Base-by-base conservation (phyloP, 2,888 invertebrate genomes). In the Drosophila nigritarsus region DNA sequence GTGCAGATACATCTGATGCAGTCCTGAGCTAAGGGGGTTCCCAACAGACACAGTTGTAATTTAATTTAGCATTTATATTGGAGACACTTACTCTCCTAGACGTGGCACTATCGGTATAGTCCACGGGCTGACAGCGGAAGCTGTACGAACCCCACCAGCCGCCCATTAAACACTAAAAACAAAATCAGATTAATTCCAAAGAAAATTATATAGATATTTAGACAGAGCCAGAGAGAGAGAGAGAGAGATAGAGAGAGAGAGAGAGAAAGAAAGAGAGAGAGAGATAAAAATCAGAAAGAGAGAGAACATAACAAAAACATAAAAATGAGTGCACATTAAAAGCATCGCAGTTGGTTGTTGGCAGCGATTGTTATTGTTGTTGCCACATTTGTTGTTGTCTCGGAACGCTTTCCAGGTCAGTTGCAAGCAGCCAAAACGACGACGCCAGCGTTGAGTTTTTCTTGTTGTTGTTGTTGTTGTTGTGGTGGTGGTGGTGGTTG, bases 121-220 rank as follows among this genome's bases (percentile, higher is more conserved):
- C 98, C 93, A 98, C 97, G 73, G 97, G 97, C 94, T 98, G 97
- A 94, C 98, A 98, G 92, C 95, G 95, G 92, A 96, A 96, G 94
- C 96, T 97, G 96, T 98, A 98, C 92, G 97, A 96, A 92, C 95
- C 95, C 95, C 97, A 96, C 98, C 98, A 98, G 93, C 98, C 98
- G 92, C 96, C 96, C 96, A 96, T 96, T 94, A 97, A 95, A 94
- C 96, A 96, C 97, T 97, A 94, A 93, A 93, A 94, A 79, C 81
- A 78, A 78, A 84, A 73, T 83, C 78, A 91, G 82, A 92, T 85
- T 86, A 88, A 73, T 91, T 70, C 63, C 89, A 88, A 90, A 80
- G 32, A 59, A 64, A 72, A 64, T 77, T 42, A 50, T 20, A 54
- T 20, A 62, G 51, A 29, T 29, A 50, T 11, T 29, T 3, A 42